phyloP scores from a whole-genome alignment of 1,140 invertebrate species.

The Brachionus angularis region DNA sequence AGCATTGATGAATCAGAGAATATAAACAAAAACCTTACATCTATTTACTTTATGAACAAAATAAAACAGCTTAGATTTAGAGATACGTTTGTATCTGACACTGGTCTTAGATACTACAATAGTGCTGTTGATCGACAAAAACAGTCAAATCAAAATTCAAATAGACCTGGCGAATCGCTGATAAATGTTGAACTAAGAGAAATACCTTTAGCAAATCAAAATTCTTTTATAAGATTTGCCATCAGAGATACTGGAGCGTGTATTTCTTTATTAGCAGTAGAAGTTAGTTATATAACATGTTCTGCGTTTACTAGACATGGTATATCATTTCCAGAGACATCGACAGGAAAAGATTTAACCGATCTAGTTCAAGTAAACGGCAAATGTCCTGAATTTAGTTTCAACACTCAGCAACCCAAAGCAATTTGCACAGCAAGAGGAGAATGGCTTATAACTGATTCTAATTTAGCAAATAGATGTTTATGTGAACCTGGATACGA shows the following conservation, averaged over 20 bases:
- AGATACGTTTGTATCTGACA: constrained; percentile 42
- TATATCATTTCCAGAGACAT: constrained; percentile 23
- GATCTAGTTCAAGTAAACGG: constrained; percentile 36
- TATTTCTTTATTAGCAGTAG: constrained; percentile 29
- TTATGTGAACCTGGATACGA: constrained; percentile 22
- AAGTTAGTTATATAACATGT: constrained; percentile 28
- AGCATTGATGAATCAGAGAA: not conserved
- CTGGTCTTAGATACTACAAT: constrained; percentile 35
- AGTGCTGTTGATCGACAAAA: constrained; percentile 9
- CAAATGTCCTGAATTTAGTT: constrained; percentile 16
- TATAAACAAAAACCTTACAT: constrained; percentile 20
- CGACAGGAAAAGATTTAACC: constrained; percentile 39
- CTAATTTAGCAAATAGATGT: constrained; percentile 24
- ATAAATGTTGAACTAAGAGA: constrained; percentile 41
- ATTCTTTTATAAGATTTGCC: constrained; percentile 4
- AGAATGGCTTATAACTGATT: constrained; percentile 41
- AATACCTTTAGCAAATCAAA: not conserved
- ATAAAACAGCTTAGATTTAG: constrained; percentile 31
- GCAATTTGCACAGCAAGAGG: constrained; percentile 36
- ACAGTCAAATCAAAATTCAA: constrained; percentile 11
- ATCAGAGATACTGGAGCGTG: constrained; percentile 40
- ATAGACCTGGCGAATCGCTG: constrained; percentile 6
- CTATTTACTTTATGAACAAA: constrained; percentile 40
- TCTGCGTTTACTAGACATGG: not conserved
- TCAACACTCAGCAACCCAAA: not conserved